These are phyloP conservation scores for Liodrosophila aerea DNA, from an alignment of 2,888 invertebrate genomes.

Conservation along the genomic window DNA sequence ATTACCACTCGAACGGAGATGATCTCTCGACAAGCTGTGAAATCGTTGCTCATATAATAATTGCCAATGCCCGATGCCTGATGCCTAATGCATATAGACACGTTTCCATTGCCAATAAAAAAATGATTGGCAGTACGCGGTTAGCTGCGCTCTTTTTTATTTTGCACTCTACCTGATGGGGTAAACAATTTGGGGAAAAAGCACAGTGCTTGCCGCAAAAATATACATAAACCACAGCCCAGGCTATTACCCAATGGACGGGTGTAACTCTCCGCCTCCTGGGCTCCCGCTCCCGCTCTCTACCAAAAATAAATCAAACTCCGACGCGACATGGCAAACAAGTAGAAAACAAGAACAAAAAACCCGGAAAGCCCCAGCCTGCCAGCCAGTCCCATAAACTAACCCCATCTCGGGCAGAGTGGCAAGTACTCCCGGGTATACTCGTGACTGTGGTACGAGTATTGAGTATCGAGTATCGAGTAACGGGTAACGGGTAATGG, in stretches of 20 bases:
- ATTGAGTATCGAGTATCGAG: neutral
- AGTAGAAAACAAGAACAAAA: slow-evolving; percentile 15
- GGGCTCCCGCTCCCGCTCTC: slow-evolving; percentile 5
- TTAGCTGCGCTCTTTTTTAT: slow-evolving; percentile 13
- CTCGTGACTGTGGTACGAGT: slow-evolving; percentile 8
- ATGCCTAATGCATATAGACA: slow-evolving; percentile 3
- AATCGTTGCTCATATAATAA: slow-evolving; percentile 38
- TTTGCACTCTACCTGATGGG: slow-evolving; percentile 35
- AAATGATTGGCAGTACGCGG: slow-evolving; percentile 38
- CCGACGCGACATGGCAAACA: slow-evolving; percentile 45
- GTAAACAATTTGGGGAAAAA: slow-evolving; percentile 19
- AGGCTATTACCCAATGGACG: slow-evolving; percentile 12
- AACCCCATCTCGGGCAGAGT: slow-evolving; percentile 25
- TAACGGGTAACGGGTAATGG: no score
- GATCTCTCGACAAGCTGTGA: slow-evolving; percentile 31
- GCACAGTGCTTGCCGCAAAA: slow-evolving; percentile 6
- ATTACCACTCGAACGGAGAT: slow-evolving; percentile 8
- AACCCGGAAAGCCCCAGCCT: neutral
- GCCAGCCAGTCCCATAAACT: slow-evolving; percentile 41
- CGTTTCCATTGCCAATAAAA: neutral
- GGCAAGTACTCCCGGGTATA: slow-evolving; percentile 25
- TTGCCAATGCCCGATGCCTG: slow-evolving; percentile 24
- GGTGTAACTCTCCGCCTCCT: neutral
- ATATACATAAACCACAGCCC: slow-evolving; percentile 1
- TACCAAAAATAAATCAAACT: slow-evolving; percentile 68